Conservation (phyloP, 2,888 invertebrate species). For the Ceraclea dissimilis region DNA sequence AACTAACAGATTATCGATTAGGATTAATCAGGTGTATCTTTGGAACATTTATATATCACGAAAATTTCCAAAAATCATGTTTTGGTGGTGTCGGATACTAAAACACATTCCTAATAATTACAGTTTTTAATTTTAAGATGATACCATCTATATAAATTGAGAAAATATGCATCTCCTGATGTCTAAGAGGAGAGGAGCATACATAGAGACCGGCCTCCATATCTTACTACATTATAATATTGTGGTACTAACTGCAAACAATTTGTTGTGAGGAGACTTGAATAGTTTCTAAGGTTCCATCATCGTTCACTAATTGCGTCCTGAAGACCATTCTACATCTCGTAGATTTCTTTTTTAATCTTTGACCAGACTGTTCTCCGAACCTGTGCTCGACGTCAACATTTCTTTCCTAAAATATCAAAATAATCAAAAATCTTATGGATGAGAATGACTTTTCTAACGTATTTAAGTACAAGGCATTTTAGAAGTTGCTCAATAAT, state of each 20-base stretch:
- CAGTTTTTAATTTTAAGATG: no score
- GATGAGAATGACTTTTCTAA: neutral
- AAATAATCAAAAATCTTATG: no score
- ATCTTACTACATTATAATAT: no score
- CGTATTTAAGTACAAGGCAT: no score
- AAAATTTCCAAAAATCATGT: no score
- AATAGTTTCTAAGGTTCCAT: slow-evolving; percentile 72
- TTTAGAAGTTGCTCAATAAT: neutral
- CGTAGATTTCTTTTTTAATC: slow-evolving; percentile 91
- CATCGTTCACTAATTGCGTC: slow-evolving; percentile 68
- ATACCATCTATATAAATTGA: no score
- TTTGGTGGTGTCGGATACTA: no score
- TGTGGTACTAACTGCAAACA: slow-evolving; percentile 75
- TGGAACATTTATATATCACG: neutral
- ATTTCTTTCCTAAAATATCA: slow-evolving; percentile 63
- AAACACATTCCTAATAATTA: no score
- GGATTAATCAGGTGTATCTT: neutral
- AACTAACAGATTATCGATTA: neutral
- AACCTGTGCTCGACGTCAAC: slow-evolving; percentile 91
- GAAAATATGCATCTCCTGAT: no score
- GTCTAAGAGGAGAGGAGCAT: no score
- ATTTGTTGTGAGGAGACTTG: slow-evolving; percentile 88
- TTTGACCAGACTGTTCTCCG: slow-evolving; percentile 67
- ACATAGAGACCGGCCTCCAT: no score
- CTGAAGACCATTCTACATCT: slow-evolving; percentile 92